Conservation (phyloP, 2,797 vertebrate species). For the Malurus leucopterus region DNA sequence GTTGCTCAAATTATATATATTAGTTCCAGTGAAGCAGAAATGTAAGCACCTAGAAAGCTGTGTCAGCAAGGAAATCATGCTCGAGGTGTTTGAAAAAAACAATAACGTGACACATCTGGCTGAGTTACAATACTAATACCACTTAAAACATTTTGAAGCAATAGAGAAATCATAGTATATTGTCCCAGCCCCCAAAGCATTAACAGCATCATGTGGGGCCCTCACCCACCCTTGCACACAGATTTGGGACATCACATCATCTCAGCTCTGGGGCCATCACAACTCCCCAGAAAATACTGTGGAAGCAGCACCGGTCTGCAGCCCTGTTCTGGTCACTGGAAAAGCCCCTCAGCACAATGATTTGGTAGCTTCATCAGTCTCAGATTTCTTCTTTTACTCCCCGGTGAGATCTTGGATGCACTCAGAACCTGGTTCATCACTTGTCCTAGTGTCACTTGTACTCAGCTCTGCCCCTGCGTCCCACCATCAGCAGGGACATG, state of each 20-base stretch:
- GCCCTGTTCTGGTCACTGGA: background rate
- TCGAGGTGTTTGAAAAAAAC: background rate
- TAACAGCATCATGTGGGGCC: background rate
- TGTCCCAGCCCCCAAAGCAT: background rate
- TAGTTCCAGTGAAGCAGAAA: background rate
- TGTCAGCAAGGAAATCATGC: background rate
- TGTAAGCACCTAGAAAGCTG: background rate
- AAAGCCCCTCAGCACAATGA: accelerated
- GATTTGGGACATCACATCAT: background rate
- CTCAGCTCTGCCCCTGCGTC: background rate
- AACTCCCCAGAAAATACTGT: background rate
- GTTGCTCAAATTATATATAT: background rate
- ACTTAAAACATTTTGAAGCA: background rate
- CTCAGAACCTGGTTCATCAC: accelerated
- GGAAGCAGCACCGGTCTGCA: background rate
- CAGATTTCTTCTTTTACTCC: background rate
- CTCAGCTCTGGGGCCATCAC: background rate
- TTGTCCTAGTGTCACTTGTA: background rate
- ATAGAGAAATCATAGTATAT: background rate
- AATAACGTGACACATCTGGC: background rate
- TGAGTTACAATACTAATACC: background rate
- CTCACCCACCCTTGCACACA: background rate
- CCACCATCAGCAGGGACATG: background rate
- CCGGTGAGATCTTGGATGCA: background rate
- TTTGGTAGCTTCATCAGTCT: background rate